Evolutionary conservation across 2,797 vertebrate species (phyloP), one percentile per base, ranked within the genome.

Genomic region (Hyperoplus lanceolatus): DNA sequence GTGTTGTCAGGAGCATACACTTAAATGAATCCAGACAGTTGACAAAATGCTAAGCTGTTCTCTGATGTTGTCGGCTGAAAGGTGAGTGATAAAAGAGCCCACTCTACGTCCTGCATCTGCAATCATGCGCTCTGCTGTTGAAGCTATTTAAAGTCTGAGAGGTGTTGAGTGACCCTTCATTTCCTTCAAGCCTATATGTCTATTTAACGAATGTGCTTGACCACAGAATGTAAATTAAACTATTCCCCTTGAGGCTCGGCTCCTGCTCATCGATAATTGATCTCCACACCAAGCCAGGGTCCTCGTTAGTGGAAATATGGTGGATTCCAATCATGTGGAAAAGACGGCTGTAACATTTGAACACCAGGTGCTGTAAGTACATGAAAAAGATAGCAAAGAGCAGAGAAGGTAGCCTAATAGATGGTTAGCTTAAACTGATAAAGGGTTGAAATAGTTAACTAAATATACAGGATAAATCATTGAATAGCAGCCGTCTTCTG

Each of bases 111-210:
- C 59, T 43, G 55, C 69, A 42, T 66, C 62, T 69, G 62, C 68
- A 76, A 73, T 82, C 70, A 69, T 69, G 73, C 15, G 49, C 69
- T 73, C 43, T 9, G 54, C 71, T 29, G 39, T 75, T 77, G 51
- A 9, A 63, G 65, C 83, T 89, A 87, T 90, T 93, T 88, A 76
- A 82, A 77, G 74, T 61, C 57, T 12, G 29, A 84, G 77, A 82
- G 75, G 79, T 54, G 72, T 3, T 76, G 77, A 89, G 84, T 85
- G 76, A 66, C 81, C 80, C 50, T 64, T 76, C 6, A 57, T 72
- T 86, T 79, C 63, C 60, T 69, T 79, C 50, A 73, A 36, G 77
- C 56, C 16, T 29, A 29, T 29, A 29, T 53, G 29, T 74, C 73
- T 68, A 41, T 77, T 45, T 64, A 66, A 74, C 57, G 14, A 66